Evolutionary conservation across 2,113 vertebrate species (phyloP), one percentile per base, ranked within the genome.

Genomic region (Rhombomys opimus): DNA sequence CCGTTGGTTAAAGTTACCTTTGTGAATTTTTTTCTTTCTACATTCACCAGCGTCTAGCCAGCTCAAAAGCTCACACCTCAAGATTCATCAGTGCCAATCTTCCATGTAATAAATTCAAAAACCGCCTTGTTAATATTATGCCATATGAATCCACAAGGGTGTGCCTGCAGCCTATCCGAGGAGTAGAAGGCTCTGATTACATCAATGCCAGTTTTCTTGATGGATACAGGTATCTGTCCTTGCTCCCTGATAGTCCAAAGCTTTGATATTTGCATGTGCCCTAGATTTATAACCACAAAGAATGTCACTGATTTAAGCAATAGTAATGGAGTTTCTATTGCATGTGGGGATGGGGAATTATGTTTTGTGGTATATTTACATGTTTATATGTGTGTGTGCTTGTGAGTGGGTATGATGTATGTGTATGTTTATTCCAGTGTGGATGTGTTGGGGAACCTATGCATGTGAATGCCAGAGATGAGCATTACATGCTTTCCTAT

Each of bases 31-130:
- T 17, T 4, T 96, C 87, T 97, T 25, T 97, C 75, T 95, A 57
- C 93, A 80, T 97, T 95, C 85, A 96, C 95, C 98, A 99, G 99
- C 99, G 99, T 98, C 99, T 99, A 98, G 99, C 99, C 85, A 99
- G 99, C 98, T 99, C 99, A 95, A 99, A 99, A 99, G 99, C 99
- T 98, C 99, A 99, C 98, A 99, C 99, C 93, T 99, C 99, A 98
- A 99, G 99, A 98, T 99, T 99, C 99, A 99, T 99, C 99, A 99
- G 99, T 99, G 99, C 99, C 99, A 99, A 99, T 98, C 99, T 99
- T 97, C 99, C 99, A 98, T 99, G 99, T 99, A 99, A 99, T 99
- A 99, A 99, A 99, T 99, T 99, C 98, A 99, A 99, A 99, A 99
- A 99, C 98, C 99, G 99, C 98, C 99, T 99, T 98, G 99, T 99